Base-by-base conservation (phyloP, 2,113 vertebrate species). In the Herpailurus yagouaroundi region DNA sequence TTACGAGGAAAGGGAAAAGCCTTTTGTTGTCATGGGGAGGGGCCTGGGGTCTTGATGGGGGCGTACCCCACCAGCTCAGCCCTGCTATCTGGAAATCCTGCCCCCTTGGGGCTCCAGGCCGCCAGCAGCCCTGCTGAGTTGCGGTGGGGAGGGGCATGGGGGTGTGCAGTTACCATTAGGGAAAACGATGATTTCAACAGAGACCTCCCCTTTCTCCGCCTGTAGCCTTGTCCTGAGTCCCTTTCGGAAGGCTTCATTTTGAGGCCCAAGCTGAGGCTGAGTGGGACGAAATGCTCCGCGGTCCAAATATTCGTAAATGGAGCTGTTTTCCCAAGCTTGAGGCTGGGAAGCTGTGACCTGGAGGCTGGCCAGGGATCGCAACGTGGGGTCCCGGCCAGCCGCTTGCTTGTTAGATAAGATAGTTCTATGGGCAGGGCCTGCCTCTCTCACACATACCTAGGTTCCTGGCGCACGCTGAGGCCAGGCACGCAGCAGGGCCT, bases 221-320 rank as follows among this genome's bases (percentile, higher is more conserved):
- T 95, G 63, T 41, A 14, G 25, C 48, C 27, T 66, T 86, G 91
- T 87, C 91, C 94, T 55, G 0, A 25, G 95, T 96, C 77, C 94
- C 97, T 96, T 93, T 85, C 66, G 71, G 89, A 98, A 98, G 94
- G 64, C 93, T 97, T 98, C 95, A 16, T 97, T 77, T 60, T 29
- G 7, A 96, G 96, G 79, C 41, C 82, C 96, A 96, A 86, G 29
- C 93, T 95, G 96, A 95, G 97, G 96, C 97, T 76, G 91, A 98
- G 86, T 83, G 90, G 96, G 95, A 79, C 98, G 92, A 97, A 73
- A 96, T 97, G 86, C 57, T 85, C 90, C 91, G 55, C 85, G 85
- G 97, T 94, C 97, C 94, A 98, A 97, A 96, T 98, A 97, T 98
- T 98, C 98, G 98, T 98, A 98, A 98, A 98, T 57, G 63, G 97